A percentile compares a stretch with the other conserved stretches of the same genome.
Conservation (phyloP, 37 sponge, comb jelly and placozoan species). For the Mnemiopsis leidyi region DNA sequence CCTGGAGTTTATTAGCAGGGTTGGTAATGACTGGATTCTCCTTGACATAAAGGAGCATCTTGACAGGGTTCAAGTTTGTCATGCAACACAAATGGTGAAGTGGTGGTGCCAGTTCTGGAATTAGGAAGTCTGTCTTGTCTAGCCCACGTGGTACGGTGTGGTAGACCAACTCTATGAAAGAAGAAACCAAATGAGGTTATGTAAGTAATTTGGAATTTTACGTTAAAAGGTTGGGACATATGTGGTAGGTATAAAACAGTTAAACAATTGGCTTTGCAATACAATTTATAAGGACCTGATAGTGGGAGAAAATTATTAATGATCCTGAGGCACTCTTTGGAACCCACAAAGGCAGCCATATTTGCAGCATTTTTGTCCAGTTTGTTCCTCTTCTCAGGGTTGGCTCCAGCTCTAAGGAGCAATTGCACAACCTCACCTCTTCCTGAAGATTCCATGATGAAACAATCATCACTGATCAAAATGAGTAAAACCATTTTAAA, state of each 20-base stretch:
- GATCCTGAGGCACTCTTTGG: conserved; percentile 44
- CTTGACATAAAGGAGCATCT: conserved; percentile 57
- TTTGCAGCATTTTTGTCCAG: conserved; percentile 30
- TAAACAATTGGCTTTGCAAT: neutral
- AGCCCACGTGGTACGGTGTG: conserved; percentile 48
- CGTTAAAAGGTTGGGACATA: neutral
- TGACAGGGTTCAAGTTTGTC: conserved; percentile 54
- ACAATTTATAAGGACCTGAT: neutral
- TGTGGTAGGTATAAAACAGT: no score
- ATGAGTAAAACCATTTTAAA: no score
- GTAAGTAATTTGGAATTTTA: neutral
- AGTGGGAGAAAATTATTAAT: conserved; percentile 44
- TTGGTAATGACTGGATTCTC: neutral
- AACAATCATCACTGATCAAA: no score
- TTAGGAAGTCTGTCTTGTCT: conserved; percentile 25
- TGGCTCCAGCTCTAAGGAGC: conserved; percentile 38
- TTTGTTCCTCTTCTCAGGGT: conserved; percentile 22
- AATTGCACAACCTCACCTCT: conserved; percentile 10
- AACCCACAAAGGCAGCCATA: conserved; percentile 53
- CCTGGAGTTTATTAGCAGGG: conserved; percentile 51
- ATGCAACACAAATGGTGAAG: conserved; percentile 39
- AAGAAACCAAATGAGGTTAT: no score
- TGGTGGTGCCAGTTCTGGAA: neutral
- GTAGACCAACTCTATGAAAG: neutral
- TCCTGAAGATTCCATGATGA: no score